Evolutionary conservation across 2,113 vertebrate genomes (phyloP).

Genomic region (Labrus mixtus): DNA sequence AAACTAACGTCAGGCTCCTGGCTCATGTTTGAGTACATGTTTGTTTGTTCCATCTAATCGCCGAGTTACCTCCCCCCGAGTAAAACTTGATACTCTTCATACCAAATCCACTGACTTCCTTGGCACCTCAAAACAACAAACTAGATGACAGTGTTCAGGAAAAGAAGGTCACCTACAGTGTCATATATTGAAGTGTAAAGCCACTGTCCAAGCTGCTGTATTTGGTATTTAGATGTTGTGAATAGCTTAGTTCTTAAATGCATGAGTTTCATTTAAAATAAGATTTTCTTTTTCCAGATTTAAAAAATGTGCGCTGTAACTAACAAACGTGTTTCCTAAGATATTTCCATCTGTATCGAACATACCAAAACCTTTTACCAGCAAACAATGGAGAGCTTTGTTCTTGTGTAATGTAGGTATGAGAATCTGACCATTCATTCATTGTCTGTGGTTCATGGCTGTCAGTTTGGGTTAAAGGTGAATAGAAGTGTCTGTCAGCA

Average conservation of each 20-base stretch:
- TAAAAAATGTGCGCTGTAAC: background rate
- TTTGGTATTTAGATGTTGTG: background rate
- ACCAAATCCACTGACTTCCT: no score
- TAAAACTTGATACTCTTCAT: background rate
- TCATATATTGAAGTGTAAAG: background rate
- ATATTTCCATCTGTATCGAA: conserved; percentile 4
- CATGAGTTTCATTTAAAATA: no score
- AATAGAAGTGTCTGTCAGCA: conserved; percentile 42
- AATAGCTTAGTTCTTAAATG: no score
- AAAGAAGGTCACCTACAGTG: background rate
- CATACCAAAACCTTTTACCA: background rate
- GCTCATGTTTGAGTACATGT: no score
- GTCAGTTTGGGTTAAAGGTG: conserved; percentile 41
- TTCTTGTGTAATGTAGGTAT: conserved; percentile 25
- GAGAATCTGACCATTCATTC: conserved; percentile 31
- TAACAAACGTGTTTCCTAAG: background rate
- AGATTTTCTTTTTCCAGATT: background rate
- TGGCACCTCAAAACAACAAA: no score
- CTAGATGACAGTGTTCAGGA: no score
- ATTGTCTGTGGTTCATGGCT: conserved; percentile 25
- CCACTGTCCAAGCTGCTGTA: background rate
- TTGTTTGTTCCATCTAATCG: no score
- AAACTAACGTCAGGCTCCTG: no score
- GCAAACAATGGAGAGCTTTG: conserved; percentile 25
- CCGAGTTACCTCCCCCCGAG: background rate